Evolutionary conservation across 2,797 vertebrate species (phyloP).

Genomic region (Arctocebus calabarensis): DNA sequence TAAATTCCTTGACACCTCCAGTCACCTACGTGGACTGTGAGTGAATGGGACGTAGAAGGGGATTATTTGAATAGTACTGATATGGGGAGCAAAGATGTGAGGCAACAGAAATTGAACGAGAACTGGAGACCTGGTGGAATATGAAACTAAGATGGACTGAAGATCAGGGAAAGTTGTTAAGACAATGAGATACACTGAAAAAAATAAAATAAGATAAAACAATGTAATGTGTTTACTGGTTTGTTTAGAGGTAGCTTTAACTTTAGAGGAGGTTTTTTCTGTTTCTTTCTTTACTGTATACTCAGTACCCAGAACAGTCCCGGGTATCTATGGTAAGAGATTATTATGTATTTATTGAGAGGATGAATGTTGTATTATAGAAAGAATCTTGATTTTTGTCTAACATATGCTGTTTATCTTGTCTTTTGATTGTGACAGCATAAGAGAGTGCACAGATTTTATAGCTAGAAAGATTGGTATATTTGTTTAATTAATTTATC

Average conservation of each 20-base stretch:
- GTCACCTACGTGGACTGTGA: background rate
- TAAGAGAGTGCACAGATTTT: background rate
- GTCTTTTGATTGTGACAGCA: background rate
- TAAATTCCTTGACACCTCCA: background rate
- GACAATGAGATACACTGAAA: background rate
- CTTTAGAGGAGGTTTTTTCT: background rate
- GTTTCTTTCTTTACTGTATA: background rate
- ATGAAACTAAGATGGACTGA: background rate
- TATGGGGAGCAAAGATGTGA: background rate
- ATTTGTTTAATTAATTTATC: slow-evolving; percentile 7
- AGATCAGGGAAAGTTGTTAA: background rate
- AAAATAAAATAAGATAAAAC: background rate
- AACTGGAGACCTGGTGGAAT: background rate
- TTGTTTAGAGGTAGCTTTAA: background rate
- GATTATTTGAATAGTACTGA: background rate
- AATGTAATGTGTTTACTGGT: background rate
- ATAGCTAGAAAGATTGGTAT: background rate
- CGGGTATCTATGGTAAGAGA: background rate
- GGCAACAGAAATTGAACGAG: background rate
- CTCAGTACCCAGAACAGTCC: background rate
- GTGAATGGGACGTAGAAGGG: background rate
- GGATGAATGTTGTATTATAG: background rate
- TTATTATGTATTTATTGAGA: background rate
- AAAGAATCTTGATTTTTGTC: background rate
- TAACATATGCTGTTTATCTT: background rate